Percentiles rank a stretch among this genome's conserved stretches.
Conservation (phyloP, 2,797 vertebrate genomes). For the Rhodeus uyekii region DNA sequence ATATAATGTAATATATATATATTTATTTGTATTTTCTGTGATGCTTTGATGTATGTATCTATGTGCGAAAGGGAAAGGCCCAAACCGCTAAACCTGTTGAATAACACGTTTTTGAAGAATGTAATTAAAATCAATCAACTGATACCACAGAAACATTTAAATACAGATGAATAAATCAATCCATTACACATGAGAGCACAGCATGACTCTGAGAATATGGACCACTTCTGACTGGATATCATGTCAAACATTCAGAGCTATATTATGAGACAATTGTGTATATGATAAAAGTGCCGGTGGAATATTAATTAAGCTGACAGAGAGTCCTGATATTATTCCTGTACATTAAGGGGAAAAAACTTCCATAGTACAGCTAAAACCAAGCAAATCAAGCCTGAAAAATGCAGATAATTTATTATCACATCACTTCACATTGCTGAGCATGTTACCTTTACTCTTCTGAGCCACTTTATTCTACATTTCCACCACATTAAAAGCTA, state of each 20-base stretch:
- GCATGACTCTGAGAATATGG: neutral
- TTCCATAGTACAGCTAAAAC: neutral
- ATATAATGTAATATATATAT: neutral
- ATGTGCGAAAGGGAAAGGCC: neutral
- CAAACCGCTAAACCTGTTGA: neutral
- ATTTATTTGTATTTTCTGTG: neutral
- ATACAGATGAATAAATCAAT: slow-evolving; percentile 4
- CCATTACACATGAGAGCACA: neutral
- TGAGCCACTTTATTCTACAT: slow-evolving; percentile 42
- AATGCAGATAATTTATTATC: neutral
- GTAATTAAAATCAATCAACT: neutral
- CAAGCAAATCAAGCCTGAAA: neutral
- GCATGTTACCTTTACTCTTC: slow-evolving; percentile 14
- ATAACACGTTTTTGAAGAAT: neutral
- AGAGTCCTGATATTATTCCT: neutral
- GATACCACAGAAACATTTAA: neutral
- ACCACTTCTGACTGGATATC: neutral
- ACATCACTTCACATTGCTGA: neutral
- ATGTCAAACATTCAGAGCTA: neutral
- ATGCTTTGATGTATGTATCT: neutral
- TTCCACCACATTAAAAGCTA: slow-evolving; percentile 42
- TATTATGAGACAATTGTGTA: neutral
- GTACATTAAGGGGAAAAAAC: neutral
- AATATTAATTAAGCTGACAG: neutral
- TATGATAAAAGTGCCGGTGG: neutral